phyloP scores from a whole-genome alignment of 2,888 invertebrate species.

The Limenitis camilla region DNA sequence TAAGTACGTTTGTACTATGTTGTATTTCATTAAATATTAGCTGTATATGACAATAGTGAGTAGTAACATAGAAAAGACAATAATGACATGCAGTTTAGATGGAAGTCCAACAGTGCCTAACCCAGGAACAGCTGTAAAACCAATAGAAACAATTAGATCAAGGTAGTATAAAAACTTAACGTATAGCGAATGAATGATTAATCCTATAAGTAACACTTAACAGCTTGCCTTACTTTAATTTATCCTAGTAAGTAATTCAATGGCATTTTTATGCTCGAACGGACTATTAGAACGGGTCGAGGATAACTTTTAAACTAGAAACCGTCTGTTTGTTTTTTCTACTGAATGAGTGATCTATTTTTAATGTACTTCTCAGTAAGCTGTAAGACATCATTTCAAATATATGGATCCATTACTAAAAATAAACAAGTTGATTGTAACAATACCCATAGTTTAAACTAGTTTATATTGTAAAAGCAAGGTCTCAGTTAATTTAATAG shows the following conservation, averaged over 20 bases:
- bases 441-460: background rate
- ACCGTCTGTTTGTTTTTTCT: constrained; percentile 19
- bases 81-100: background rate
- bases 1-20: too few species aligned
- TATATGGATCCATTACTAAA: constrained; percentile 5
- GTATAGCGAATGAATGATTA: background rate
- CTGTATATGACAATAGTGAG: background rate
- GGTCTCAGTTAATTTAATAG: too few species aligned
- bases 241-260: constrained; percentile 19
- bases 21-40: background rate
- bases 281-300: constrained; percentile 17
- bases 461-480: background rate
- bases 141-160: too few species aligned
- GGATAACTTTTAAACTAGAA: constrained; percentile 23
- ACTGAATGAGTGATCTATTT: constrained; percentile 22
- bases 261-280: constrained; percentile 20
- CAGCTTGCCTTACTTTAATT: constrained; percentile 21
- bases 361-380: constrained; percentile 19
- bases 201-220: constrained; percentile 12
- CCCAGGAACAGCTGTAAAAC: too few species aligned
- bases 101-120: too few species aligned
- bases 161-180: too few species aligned
- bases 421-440: constrained; percentile 1
- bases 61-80: background rate
- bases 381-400: constrained; percentile 14